phyloP scores from a whole-genome alignment of 2,113 vertebrate species.

The Caranx melampygus region DNA sequence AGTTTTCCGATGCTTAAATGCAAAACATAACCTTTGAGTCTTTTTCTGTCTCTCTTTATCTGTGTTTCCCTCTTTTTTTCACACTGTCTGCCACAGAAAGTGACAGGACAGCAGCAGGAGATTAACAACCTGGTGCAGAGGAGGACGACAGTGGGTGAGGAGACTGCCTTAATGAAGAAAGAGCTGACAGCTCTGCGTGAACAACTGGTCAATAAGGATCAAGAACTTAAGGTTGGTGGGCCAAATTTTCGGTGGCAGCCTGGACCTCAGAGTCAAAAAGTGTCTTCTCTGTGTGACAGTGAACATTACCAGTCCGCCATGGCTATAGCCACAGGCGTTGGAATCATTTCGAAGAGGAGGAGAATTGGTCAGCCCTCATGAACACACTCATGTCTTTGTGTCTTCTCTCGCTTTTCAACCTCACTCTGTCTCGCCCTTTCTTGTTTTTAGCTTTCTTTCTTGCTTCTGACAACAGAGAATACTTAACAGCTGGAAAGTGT shows the following conservation, averaged over 20 bases:
- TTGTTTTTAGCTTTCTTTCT: constrained; percentile 51
- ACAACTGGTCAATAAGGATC: constrained; percentile 89
- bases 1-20: not conserved
- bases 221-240: constrained; percentile 90
- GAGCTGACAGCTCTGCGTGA: constrained; percentile 87
- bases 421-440: constrained; percentile 43
- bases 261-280: constrained; percentile 81
- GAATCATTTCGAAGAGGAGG: constrained; percentile 74
- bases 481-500: constrained; percentile 62
- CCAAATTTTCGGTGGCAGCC: constrained; percentile 77
- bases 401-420: constrained; percentile 29
- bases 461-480: constrained; percentile 63
- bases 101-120: constrained; percentile 85
- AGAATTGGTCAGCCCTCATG: constrained; percentile 38
- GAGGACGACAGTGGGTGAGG: constrained; percentile 84
- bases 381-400: constrained; percentile 73
- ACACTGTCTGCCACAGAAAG: constrained; percentile 78
- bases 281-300: constrained; percentile 83
- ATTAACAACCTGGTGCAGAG: constrained; percentile 85
- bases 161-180: constrained; percentile 86
- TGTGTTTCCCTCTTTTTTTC: accelerated
- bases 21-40: not conserved
- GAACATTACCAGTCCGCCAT: constrained; percentile 85
- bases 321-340: constrained; percentile 88
- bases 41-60: not conserved